A percentile compares a stretch with the other conserved stretches of the same genome.
Evolutionary conservation across 2,113 vertebrate species (phyloP).

Genomic region (Vireo altiloquus): DNA sequence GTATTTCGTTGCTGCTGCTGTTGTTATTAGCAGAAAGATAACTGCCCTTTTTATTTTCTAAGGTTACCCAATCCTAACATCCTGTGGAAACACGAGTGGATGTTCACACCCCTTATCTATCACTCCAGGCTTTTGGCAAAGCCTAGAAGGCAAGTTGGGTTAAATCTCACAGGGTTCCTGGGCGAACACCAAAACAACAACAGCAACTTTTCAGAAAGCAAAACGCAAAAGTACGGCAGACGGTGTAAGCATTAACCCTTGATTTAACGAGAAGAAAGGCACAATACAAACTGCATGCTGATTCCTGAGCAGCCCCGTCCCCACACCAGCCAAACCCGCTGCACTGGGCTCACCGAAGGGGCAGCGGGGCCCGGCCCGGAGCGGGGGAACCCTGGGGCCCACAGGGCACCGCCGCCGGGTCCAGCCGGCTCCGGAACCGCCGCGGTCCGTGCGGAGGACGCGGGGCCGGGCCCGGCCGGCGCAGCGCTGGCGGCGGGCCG

Average conservation of each 20-base stretch:
- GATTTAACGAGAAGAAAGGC: rapidly evolving
- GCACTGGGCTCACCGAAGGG: not conserved
- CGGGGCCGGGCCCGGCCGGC: not conserved
- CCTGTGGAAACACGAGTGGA: not conserved
- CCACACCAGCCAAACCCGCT: not conserved
- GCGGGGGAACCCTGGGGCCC: not conserved
- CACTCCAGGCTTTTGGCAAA: not conserved
- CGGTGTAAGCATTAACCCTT: rapidly evolving
- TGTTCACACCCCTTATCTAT: not conserved
- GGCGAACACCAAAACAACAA: not conserved
- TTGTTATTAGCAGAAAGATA: not conserved
- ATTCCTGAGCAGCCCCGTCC: rapidly evolving
- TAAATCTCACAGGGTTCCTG: not conserved
- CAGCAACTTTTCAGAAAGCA: not conserved
- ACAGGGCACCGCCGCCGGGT: too few relatives aligned
- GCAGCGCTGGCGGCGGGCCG: not conserved
- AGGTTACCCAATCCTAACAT: not conserved
- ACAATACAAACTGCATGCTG: rapidly evolving
- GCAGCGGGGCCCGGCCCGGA: not conserved
- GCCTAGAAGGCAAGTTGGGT: not conserved
- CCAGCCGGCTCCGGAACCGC: not conserved
- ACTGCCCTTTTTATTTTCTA: not conserved
- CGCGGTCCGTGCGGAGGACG: not conserved
- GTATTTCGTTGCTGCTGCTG: not conserved
- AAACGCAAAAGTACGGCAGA: not conserved